These are phyloP conservation scores for Acleris laterana DNA, from an alignment of 2,888 invertebrate species.

Conservation along the genomic window DNA sequence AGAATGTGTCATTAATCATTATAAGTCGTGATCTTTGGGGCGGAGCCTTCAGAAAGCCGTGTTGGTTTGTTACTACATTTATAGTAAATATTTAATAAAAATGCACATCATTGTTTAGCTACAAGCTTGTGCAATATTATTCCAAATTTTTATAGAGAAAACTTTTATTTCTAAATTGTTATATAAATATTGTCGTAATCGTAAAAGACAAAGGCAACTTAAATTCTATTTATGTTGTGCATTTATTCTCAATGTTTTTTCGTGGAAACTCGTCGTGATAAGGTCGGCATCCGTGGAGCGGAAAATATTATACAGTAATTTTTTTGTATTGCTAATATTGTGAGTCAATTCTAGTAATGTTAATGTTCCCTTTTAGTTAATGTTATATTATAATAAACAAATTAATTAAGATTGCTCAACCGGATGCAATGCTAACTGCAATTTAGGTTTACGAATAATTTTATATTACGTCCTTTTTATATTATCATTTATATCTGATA, in stretches of 20 bases:
- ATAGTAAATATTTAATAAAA: constrained; percentile 64
- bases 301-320: constrained; percentile 53
- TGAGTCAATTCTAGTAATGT: constrained; percentile 83
- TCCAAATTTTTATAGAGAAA: constrained; percentile 78
- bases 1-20: constrained; percentile 54
- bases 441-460: constrained; percentile 73
- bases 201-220: constrained; percentile 82
- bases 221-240: constrained; percentile 83
- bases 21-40: constrained; percentile 57
- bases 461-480: constrained; percentile 76
- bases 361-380: constrained; percentile 80
- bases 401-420: constrained; percentile 82
- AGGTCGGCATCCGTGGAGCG: constrained; percentile 71
- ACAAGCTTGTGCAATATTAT: constrained; percentile 82
- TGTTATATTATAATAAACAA: constrained; percentile 78
- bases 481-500: constrained; percentile 76
- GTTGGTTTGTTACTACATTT: constrained; percentile 81
- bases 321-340: constrained; percentile 78
- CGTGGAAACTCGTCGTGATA: constrained; percentile 74
- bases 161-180: constrained; percentile 82
- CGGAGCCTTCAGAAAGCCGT: constrained; percentile 61
- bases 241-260: constrained; percentile 80
- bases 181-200: constrained; percentile 80
- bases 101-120: constrained; percentile 78
- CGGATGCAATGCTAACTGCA: constrained; percentile 81